Conservation (phyloP, 2,888 invertebrate genomes). For the Andrena bicolor region DNA sequence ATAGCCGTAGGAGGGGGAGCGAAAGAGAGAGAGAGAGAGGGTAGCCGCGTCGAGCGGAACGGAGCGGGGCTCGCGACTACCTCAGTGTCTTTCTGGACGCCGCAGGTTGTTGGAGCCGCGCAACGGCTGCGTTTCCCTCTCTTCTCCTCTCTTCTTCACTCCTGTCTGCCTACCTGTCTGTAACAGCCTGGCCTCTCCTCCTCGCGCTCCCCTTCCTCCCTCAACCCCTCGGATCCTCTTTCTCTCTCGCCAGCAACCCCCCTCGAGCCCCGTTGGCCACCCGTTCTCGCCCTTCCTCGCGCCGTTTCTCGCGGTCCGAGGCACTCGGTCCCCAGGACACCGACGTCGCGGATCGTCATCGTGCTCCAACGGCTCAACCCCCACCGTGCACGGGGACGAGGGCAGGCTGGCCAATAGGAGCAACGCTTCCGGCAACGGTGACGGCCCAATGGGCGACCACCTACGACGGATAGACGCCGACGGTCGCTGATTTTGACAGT, state of each 20-base stretch:
- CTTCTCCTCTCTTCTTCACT: constrained; percentile 13
- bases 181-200: constrained; percentile 10
- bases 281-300: constrained; percentile 85
- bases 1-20: neutral
- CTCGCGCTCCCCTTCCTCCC: constrained; percentile 1
- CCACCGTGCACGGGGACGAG: constrained; percentile 37
- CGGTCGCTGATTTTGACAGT: constrained; percentile 77
- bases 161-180: constrained; percentile 29
- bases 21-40: constrained; percentile 21
- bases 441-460: constrained; percentile 70
- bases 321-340: constrained; percentile 60
- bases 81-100: constrained; percentile 79
- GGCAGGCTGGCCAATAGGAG: constrained; percentile 68
- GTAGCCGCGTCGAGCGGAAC: constrained; percentile 21
- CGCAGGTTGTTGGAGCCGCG: constrained; percentile 75
- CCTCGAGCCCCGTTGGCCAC: constrained; percentile 45
- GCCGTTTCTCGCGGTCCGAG: constrained; percentile 77
- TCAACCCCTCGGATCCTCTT: constrained; percentile 4
- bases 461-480: constrained; percentile 67
- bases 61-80: constrained; percentile 46
- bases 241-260: constrained; percentile 52
- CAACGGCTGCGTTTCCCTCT: constrained; percentile 36
- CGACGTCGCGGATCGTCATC: constrained; percentile 57
- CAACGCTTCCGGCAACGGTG: constrained; percentile 70
- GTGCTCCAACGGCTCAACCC: constrained; percentile 37